Percentiles rank a stretch among this genome's conserved stretches.
These are phyloP conservation scores for Hypanus sabinus DNA, from an alignment of 2,113 vertebrate species.

Conservation along the genomic window DNA sequence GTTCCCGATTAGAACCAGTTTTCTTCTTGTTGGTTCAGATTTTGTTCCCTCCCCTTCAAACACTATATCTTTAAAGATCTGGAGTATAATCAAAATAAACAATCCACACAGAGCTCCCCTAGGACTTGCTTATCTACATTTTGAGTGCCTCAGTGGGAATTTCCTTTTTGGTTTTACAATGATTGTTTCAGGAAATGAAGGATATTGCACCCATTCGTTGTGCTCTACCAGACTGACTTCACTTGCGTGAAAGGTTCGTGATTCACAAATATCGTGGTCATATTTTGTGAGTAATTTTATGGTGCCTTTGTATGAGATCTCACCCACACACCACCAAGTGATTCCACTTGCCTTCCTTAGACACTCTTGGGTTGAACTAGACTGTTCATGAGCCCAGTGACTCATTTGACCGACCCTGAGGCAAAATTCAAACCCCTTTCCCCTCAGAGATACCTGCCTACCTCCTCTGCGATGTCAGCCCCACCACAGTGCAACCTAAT, in stretches of 20 bases:
- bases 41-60: not conserved
- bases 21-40: not conserved
- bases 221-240: not conserved
- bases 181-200: constrained; percentile 33
- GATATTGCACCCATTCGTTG: constrained; percentile 20
- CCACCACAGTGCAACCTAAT: not conserved
- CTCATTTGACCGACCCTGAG: not conserved
- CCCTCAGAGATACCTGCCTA: not conserved
- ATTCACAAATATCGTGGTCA: not conserved
- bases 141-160: constrained; percentile 5
- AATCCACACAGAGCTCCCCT: not conserved
- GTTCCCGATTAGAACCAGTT: not conserved
- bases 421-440: not conserved
- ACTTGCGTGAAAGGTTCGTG: not conserved
- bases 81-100: constrained; percentile 8
- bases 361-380: not conserved
- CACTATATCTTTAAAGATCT: constrained; percentile 10
- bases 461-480: not conserved
- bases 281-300: not conserved
- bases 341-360: not conserved
- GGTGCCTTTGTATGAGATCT: not conserved
- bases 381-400: not conserved
- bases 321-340: not conserved
- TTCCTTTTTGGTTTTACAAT: constrained; percentile 19
- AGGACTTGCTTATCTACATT: constrained; percentile 21